Evolutionary conservation across 1,140 invertebrate species (phyloP).

Genomic region (Oncopeltus fasciatus): DNA sequence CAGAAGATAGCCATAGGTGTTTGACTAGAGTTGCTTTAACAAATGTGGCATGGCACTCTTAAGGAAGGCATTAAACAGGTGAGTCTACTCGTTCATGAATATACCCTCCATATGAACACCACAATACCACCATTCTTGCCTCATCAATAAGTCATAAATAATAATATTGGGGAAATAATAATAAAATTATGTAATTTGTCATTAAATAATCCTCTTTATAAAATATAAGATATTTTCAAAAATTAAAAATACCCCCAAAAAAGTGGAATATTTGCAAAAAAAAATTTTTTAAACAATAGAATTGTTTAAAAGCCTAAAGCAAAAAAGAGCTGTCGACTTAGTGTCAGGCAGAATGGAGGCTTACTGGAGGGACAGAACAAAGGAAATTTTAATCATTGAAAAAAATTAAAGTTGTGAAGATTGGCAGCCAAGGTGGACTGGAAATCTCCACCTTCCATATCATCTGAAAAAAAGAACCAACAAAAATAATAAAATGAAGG

Average conservation of each 20-base stretch:
- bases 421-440: neutral
- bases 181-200: too few relatives aligned
- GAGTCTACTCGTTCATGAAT: neutral
- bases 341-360: neutral
- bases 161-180: too few relatives aligned
- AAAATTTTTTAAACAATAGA: too few relatives aligned
- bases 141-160: neutral
- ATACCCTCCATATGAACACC: neutral
- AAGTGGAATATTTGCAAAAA: too few relatives aligned
- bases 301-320: too few relatives aligned
- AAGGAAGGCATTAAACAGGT: neutral
- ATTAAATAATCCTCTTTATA: too few relatives aligned
- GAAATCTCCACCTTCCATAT: neutral
- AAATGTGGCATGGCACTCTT: neutral
- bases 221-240: too few relatives aligned
- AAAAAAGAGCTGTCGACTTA: too few relatives aligned
- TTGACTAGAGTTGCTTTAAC: constrained; percentile 1
- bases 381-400: neutral
- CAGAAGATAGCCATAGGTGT: neutral
- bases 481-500: too few relatives aligned
- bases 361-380: neutral
- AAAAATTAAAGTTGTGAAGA: neutral
- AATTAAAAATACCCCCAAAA: too few relatives aligned
- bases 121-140: neutral
- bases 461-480: neutral